Evolutionary conservation across 2,888 invertebrate genomes (phyloP), one percentile per base, ranked within the genome.

Genomic region (Oxyteleia sp.): DNA sequence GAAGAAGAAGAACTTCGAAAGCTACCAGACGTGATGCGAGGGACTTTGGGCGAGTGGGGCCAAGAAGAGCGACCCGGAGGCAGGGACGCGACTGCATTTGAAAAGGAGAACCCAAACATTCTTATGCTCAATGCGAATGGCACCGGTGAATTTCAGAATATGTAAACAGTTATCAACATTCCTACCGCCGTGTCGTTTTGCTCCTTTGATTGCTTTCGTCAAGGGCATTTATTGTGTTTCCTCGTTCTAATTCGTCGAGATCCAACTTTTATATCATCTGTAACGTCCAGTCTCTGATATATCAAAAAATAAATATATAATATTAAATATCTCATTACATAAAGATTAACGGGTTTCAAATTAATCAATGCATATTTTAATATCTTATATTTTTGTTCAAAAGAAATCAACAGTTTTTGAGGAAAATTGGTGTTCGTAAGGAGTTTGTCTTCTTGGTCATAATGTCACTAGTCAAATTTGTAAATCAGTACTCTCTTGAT

Each of bases 61-160:
- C 95, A 96, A 92, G 95, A 95, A 89, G 96, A 96, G 91, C 93
- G 96, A 29, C 91, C 91, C 5, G 95, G 95, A 85, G 95, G 94
- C 85, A 93, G 96, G 85, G 96, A 96, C 88, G 96, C 96, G 5
- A 96, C 96, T 0, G 95, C 96, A 84, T 97, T 97, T 90, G 96
- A 97, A 93, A 95, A 95, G 90, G 96, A 96, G 91, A 96, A 96
- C 93, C 96, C 96, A 20, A 96, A 97, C 93, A 96, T 97, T 88
- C 94, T 96, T 41, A 94, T 97, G 95, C 93, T 97, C 53, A 93
- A 93, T 64, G 93, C 93, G 32, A 96, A 96, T 93, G 95, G 95
- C 86, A 96, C 95, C 84, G 96, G 96, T 26, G 96, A 96, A 93
- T 96, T 97, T 93, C 95, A 96, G 92, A 96, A 96, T 91, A 96